Percentiles rank a stretch among this genome's conserved stretches.
Conservation (phyloP, 1,140 invertebrate genomes). For the Drosophila melanica region DNA sequence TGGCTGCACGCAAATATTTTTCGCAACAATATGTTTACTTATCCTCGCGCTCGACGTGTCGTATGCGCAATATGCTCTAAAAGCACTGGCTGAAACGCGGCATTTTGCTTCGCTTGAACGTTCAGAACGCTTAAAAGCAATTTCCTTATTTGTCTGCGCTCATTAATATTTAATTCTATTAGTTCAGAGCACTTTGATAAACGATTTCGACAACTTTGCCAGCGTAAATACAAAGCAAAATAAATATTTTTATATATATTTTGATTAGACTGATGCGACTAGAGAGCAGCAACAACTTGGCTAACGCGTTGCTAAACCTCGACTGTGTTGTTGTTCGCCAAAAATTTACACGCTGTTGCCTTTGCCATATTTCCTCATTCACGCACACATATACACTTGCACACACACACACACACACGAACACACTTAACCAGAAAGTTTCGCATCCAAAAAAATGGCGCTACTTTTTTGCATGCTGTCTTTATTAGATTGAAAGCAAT, state of each 20-base stretch:
- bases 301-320: constrained; percentile 72
- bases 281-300: constrained; percentile 60
- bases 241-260: constrained; percentile 1
- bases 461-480: background rate
- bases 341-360: constrained; percentile 68
- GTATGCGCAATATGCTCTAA: constrained; percentile 73
- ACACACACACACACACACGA: constrained; percentile 8
- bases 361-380: constrained; percentile 36
- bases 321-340: constrained; percentile 72
- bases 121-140: constrained; percentile 12
- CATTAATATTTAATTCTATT: constrained; percentile 60
- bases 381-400: constrained; percentile 16
- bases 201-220: constrained; percentile 13
- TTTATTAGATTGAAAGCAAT: background rate
- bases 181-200: constrained; percentile 27
- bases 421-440: constrained; percentile 33
- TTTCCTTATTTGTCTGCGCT: constrained; percentile 29
- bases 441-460: constrained; percentile 20
- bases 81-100: constrained; percentile 12
- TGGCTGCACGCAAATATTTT: constrained; percentile 52
- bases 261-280: constrained; percentile 22
- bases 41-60: constrained; percentile 66
- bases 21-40: constrained; percentile 73
- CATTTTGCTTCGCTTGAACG: constrained; percentile 43
- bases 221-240: background rate